Evolutionary conservation across 2,888 invertebrate species (phyloP).

Genomic region (Temnothorax unifasciatus): DNA sequence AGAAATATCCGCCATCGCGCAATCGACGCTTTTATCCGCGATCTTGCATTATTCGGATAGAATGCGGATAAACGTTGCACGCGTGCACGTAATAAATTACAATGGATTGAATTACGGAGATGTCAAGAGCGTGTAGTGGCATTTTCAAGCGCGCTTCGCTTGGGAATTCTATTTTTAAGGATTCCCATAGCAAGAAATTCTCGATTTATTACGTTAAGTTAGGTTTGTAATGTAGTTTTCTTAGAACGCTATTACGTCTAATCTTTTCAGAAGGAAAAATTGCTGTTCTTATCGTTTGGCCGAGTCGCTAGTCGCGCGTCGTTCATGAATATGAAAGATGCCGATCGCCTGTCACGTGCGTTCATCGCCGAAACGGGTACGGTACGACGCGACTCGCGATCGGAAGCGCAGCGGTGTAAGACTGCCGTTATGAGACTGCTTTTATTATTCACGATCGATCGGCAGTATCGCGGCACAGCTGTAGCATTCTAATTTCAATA

Average conservation of each 20-base stretch:
- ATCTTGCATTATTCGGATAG: constrained; percentile 26
- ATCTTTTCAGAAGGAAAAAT: neutral
- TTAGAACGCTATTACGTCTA: neutral
- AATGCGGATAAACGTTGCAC: constrained; percentile 23
- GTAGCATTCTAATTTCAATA: constrained; percentile 39
- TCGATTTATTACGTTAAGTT: neutral
- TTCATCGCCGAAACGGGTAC: constrained; percentile 7
- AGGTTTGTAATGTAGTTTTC: neutral
- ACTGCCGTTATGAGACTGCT: neutral
- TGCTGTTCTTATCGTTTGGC: neutral
- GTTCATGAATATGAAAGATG: constrained; percentile 22
- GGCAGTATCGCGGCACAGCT: neutral
- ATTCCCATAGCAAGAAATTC: neutral
- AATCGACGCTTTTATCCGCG: constrained; percentile 12
- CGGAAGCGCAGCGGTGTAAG: neutral
- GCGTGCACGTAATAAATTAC: constrained; percentile 16
- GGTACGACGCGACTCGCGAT: neutral
- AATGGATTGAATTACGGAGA: constrained; percentile 24
- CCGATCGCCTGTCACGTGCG: neutral
- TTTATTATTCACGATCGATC: constrained; percentile 36
- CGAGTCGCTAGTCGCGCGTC: neutral
- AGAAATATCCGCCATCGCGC: constrained; percentile 28
- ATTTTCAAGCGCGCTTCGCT: neutral
- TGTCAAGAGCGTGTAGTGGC: neutral
- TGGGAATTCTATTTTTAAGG: constrained; percentile 8